These are phyloP conservation scores for Rhabdomys dilectus DNA, from an alignment of 2,113 vertebrate species.

Conservation along the genomic window DNA sequence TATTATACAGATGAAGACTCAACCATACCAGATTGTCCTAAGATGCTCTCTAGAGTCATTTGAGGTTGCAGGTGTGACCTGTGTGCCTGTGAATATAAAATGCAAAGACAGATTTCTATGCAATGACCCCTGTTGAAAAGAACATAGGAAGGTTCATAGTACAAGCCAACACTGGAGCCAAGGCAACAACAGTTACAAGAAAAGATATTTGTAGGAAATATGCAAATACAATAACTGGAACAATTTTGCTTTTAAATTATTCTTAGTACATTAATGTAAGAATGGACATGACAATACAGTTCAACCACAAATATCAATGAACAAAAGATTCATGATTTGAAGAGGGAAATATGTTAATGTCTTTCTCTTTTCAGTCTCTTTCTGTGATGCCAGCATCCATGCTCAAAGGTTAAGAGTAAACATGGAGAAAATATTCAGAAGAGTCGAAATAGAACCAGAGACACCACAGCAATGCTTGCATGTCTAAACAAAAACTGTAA, in stretches of 20 bases:
- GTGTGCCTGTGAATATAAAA: neutral
- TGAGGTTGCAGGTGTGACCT: neutral
- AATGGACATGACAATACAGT: neutral
- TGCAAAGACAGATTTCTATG: slow-evolving; percentile 20
- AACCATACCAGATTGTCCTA: neutral
- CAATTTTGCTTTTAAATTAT: neutral
- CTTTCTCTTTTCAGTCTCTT: neutral
- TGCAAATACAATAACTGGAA: neutral
- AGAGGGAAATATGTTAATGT: neutral
- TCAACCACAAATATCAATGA: slow-evolving; percentile 46
- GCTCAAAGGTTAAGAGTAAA: neutral
- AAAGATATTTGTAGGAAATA: slow-evolving; percentile 14
- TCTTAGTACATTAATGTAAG: neutral
- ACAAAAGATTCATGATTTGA: neutral
- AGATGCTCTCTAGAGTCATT: neutral
- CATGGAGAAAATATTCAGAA: neutral
- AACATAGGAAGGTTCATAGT: neutral
- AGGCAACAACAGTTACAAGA: neutral
- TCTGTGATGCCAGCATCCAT: neutral
- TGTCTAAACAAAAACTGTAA: neutral
- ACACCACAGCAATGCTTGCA: neutral
- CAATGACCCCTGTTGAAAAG: neutral
- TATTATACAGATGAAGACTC: neutral
- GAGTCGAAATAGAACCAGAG: neutral
- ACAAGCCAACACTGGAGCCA: neutral